Conservation (phyloP, 2,797 vertebrate species). For the Aeoliscus strigatus region DNA sequence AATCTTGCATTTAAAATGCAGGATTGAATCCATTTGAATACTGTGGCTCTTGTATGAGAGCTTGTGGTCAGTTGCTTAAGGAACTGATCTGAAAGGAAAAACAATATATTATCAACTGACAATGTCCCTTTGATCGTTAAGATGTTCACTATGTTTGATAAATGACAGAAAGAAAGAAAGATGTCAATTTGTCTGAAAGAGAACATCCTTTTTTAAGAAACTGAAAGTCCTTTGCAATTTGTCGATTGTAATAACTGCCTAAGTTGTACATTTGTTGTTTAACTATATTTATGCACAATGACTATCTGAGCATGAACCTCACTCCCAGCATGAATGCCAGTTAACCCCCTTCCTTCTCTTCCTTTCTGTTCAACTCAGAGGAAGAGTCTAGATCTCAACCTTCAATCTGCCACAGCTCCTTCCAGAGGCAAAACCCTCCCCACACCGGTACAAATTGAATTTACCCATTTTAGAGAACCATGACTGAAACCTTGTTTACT, state of each 20-base stretch:
- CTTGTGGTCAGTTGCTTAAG: no score
- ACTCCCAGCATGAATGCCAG: conserved; percentile 42
- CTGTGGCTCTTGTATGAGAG: no score
- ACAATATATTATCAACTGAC: neutral
- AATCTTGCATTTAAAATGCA: no score
- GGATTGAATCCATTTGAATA: no score
- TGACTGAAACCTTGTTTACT: conserved; percentile 40
- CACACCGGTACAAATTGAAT: conserved; percentile 84
- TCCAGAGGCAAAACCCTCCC: conserved; percentile 96
- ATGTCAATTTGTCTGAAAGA: no score
- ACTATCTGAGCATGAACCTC: conserved; percentile 7
- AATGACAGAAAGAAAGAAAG: no score
- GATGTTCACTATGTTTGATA: no score
- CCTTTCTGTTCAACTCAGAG: conserved; percentile 79
- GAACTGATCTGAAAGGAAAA: no score
- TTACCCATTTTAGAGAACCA: conserved; percentile 69
- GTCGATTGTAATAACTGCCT: no score
- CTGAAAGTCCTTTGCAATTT: no score
- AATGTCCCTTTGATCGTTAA: no score
- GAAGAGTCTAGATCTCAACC: conserved; percentile 92
- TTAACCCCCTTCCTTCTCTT: conserved; percentile 60
- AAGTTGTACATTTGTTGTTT: neutral
- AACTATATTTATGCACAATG: conserved; percentile 16
- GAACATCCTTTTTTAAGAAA: no score
- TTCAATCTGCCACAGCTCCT: conserved; percentile 83